Conservation (phyloP, 2,797 vertebrate genomes). For the Hoplostethus mediterraneus region DNA sequence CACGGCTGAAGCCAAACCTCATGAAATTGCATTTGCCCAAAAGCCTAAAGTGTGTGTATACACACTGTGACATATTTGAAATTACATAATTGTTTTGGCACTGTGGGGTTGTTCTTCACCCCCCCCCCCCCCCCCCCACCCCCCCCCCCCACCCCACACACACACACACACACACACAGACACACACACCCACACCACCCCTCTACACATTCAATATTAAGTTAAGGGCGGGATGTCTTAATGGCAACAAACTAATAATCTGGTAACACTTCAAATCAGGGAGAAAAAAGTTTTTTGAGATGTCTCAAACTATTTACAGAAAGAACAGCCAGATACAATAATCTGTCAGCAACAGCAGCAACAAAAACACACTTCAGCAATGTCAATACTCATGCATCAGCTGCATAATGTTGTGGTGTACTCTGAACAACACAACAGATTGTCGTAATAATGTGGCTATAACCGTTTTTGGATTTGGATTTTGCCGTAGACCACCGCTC, state of each 20-base stretch:
- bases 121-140: slow-evolving; percentile 33
- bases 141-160: slow-evolving; percentile 32
- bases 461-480: slow-evolving; percentile 27
- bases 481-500: slow-evolving; percentile 11
- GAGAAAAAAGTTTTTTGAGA: slow-evolving; percentile 39
- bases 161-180: not conserved
- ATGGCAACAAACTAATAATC: slow-evolving; percentile 42
- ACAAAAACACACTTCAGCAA: slow-evolving; percentile 3
- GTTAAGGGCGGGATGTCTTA: slow-evolving; percentile 32
- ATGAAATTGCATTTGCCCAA: slow-evolving; percentile 73
- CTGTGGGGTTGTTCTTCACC: slow-evolving; percentile 55
- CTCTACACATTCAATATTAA: slow-evolving; percentile 21
- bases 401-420: slow-evolving; percentile 18
- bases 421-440: not conserved
- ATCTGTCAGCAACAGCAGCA: not conserved
- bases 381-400: slow-evolving; percentile 7
- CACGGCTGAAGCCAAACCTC: slow-evolving; percentile 74
- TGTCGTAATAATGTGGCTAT: slow-evolving; percentile 15
- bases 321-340: not conserved
- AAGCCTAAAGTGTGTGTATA: slow-evolving; percentile 64
- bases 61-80: slow-evolving; percentile 70
- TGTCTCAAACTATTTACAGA: slow-evolving; percentile 16
- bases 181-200: not conserved
- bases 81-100: slow-evolving; percentile 78
- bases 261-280: slow-evolving; percentile 41